These are phyloP conservation scores for Tenthredo livida DNA, from an alignment of 2,888 invertebrate genomes.

Conservation along the genomic window DNA sequence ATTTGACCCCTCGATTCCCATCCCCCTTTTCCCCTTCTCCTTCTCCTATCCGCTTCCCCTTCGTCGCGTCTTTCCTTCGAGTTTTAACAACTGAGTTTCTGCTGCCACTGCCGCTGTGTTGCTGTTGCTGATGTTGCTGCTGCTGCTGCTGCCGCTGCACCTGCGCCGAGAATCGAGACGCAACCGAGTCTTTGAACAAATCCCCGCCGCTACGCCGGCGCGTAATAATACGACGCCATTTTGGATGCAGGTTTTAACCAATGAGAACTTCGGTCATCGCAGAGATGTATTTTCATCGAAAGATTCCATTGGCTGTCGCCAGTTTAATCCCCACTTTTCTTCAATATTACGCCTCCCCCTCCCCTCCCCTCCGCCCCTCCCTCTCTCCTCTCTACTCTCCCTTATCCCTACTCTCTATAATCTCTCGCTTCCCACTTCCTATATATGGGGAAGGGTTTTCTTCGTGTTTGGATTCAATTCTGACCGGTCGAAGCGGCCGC, in stretches of 20 bases:
- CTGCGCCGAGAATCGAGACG: conserved; percentile 30
- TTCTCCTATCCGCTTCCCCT: not conserved
- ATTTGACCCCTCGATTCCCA: conserved; percentile 7
- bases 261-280: not conserved
- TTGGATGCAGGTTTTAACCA: conserved; percentile 41
- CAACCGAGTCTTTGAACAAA: not conserved
- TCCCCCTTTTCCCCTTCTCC: not conserved
- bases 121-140: not conserved
- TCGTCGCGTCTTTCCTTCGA: not conserved
- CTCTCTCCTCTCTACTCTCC: not conserved
- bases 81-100: not conserved
- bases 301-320: conserved; percentile 10
- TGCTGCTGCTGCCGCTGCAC: conserved; percentile 16
- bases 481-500: conserved; percentile 36
- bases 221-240: conserved; percentile 35
- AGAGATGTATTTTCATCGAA: conserved; percentile 45
- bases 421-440: conserved; percentile 39
- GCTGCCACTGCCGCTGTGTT: not conserved
- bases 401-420: not conserved
- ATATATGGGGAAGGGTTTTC: conserved; percentile 22
- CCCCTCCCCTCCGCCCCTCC: not conserved
- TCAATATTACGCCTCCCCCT: not conserved
- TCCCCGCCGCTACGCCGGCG: conserved; percentile 3
- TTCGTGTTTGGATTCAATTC: conserved; percentile 50
- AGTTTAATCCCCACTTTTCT: conserved; percentile 22